These are phyloP conservation scores for Grammomys surdaster DNA, from an alignment of 2,113 vertebrate genomes.

Conservation along the genomic window DNA sequence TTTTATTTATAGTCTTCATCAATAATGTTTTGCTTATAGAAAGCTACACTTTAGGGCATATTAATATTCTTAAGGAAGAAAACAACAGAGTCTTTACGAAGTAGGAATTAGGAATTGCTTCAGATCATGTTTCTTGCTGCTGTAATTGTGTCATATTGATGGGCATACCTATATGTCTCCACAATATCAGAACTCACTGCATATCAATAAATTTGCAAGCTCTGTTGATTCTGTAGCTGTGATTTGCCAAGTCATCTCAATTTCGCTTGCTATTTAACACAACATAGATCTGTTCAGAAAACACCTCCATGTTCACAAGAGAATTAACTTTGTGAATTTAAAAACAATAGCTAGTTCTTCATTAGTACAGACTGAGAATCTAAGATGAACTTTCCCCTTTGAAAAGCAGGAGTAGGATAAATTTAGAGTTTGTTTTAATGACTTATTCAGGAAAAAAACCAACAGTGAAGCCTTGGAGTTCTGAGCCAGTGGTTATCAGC, in stretches of 20 bases:
- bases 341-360: background rate
- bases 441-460: background rate
- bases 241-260: background rate
- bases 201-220: background rate
- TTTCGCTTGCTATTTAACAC: background rate
- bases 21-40: background rate
- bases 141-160: too few relatives aligned
- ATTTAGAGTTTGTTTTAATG: background rate
- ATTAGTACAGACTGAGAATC: background rate
- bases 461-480: background rate
- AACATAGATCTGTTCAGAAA: background rate
- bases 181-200: background rate
- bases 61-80: background rate
- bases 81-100: background rate
- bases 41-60: background rate
- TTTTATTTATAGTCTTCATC: background rate
- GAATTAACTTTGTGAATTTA: background rate
- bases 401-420: background rate
- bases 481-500: background rate
- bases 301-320: background rate
- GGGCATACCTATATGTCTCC: background rate
- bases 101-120: background rate
- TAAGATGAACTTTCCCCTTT: background rate
- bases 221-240: background rate
- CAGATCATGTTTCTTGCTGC: background rate